Evolutionary conservation across 2,113 vertebrate species (phyloP).

Genomic region (Brachionichthys hirsutus): DNA sequence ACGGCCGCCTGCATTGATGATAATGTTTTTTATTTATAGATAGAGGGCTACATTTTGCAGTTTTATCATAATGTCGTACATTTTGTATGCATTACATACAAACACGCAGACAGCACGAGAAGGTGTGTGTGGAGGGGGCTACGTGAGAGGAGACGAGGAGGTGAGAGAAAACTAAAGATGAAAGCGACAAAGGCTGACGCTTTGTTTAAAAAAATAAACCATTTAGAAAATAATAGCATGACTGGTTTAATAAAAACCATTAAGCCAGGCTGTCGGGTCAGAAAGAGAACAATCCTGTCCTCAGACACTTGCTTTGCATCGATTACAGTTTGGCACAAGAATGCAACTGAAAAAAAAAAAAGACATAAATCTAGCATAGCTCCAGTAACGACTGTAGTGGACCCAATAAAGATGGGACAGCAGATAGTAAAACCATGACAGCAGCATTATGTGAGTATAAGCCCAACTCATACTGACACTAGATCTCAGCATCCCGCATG

Average conservation of each 20-base stretch:
- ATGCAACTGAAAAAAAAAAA: not conserved
- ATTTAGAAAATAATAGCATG: no score
- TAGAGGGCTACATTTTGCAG: conserved; percentile 7
- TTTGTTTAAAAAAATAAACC: not conserved
- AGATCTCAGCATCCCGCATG: conserved; percentile 1
- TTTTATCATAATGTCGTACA: conserved; percentile 29
- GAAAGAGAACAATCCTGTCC: not conserved
- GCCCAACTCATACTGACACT: not conserved
- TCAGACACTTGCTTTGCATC: conserved; percentile 1
- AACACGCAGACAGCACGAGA: conserved; percentile 10
- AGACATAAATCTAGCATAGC: not conserved
- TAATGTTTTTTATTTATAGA: conserved; percentile 5
- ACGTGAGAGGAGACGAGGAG: conserved; percentile 47
- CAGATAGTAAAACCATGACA: not conserved
- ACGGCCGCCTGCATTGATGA: conserved; percentile 18
- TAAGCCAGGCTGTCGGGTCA: conserved; percentile 28
- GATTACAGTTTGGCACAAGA: not conserved
- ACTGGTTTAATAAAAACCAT: conserved; percentile 29
- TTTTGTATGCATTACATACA: conserved; percentile 27
- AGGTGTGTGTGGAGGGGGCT: conserved; percentile 10
- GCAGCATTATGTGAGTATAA: conserved; percentile 18
- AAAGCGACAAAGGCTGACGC: conserved; percentile 27
- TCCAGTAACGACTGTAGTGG: not conserved
- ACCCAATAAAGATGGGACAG: not conserved
- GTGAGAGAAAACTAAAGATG: conserved; percentile 34